Percentiles rank a stretch among this genome's conserved stretches.
Conservation (phyloP, 2,888 invertebrate genomes). For the Calameuta pallipes region DNA sequence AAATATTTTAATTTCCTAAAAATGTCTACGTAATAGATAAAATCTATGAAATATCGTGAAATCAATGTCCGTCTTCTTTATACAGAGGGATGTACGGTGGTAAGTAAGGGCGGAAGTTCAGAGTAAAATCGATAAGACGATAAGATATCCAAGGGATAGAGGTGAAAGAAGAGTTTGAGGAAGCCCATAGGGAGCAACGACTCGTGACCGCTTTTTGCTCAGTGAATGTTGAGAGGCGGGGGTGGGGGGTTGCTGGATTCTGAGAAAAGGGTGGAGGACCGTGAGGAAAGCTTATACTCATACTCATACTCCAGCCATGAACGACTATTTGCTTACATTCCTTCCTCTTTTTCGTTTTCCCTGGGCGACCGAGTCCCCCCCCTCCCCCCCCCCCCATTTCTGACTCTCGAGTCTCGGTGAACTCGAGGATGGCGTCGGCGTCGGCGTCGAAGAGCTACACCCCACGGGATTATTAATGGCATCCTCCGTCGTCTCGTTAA, state of each 20-base stretch:
- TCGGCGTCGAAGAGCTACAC: slow-evolving; percentile 24
- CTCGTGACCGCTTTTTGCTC: slow-evolving; percentile 54
- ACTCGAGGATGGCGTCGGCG: slow-evolving; percentile 16
- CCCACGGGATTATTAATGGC: slow-evolving; percentile 55
- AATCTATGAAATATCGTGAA: neutral
- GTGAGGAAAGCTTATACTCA: slow-evolving; percentile 26
- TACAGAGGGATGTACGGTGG: slow-evolving; percentile 1
- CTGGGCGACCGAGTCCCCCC: slow-evolving; percentile 9
- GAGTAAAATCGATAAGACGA: slow-evolving; percentile 5
- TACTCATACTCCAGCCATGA: slow-evolving; percentile 36
- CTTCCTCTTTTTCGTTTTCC: slow-evolving; percentile 32
- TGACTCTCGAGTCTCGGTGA: slow-evolving; percentile 15
- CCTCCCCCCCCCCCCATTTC: neutral
- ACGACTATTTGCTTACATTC: slow-evolving; percentile 52
- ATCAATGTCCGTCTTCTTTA: neutral
- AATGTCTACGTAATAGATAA: neutral
- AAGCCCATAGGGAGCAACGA: slow-evolving; percentile 49
- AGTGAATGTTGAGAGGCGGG: slow-evolving; percentile 29
- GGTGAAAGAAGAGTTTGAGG: slow-evolving; percentile 29
- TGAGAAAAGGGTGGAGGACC: slow-evolving; percentile 23
- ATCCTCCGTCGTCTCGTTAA: slow-evolving; percentile 53
- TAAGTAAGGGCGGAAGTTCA: slow-evolving; percentile 2
- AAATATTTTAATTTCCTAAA: neutral
- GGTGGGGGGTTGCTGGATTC: neutral
- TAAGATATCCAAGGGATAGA: slow-evolving; percentile 5